Percentiles rank a stretch among this genome's conserved stretches.
phyloP scores from a whole-genome alignment of 2,113 vertebrate genomes.

The Lasiurus borealis region DNA sequence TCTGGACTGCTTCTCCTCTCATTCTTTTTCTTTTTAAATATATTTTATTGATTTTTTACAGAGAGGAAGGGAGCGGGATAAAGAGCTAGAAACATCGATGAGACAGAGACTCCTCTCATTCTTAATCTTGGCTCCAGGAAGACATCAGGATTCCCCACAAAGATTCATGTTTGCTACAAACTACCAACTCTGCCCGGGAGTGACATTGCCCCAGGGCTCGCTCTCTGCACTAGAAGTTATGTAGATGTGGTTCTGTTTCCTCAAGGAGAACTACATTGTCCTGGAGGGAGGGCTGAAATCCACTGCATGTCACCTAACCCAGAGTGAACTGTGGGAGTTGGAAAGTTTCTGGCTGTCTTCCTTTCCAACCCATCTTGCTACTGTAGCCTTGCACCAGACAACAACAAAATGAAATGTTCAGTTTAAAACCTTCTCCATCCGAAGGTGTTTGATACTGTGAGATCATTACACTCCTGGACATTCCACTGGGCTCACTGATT shows the following conservation, averaged over 20 bases:
- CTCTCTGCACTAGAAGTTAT: not conserved
- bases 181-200: not conserved
- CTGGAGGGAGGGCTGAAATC: not conserved
- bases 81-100: too few relatives aligned
- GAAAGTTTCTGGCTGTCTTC: not conserved
- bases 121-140: not conserved
- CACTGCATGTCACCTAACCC: not conserved
- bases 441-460: not conserved
- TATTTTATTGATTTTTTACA: too few relatives aligned
- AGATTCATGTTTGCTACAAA: conserved; percentile 41
- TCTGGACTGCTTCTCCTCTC: too few relatives aligned
- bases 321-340: not conserved
- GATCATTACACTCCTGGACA: not conserved
- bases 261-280: conserved; percentile 24
- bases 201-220: not conserved
- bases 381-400: not conserved
- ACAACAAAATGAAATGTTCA: not conserved
- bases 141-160: not conserved
- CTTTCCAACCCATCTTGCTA: not conserved
- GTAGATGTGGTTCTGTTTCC: not conserved
- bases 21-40: too few relatives aligned
- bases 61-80: too few relatives aligned
- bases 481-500: not conserved
- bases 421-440: not conserved
- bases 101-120: not conserved